These are phyloP conservation scores for Esperia sulphurella DNA, from an alignment of 2,888 invertebrate genomes.

Conservation along the genomic window DNA sequence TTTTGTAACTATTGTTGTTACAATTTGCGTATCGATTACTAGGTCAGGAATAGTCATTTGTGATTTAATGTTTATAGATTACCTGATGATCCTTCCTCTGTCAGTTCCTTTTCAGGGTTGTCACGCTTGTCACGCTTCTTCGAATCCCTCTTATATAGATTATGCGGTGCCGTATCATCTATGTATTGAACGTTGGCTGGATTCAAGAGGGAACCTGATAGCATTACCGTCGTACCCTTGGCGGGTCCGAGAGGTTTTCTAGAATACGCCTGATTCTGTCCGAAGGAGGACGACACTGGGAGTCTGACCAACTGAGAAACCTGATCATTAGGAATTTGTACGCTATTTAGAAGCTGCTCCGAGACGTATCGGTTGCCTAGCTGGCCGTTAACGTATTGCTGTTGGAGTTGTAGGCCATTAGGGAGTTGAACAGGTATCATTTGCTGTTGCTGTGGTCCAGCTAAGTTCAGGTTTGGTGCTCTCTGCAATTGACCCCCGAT, in stretches of 20 bases:
- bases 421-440: conserved; percentile 65
- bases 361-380: conserved; percentile 78
- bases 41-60: background rate
- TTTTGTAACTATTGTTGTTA: too few species aligned
- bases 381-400: conserved; percentile 83
- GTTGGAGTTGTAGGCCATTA: conserved; percentile 73
- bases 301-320: conserved; percentile 31
- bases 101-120: conserved; percentile 66
- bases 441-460: conserved; percentile 56
- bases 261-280: conserved; percentile 29
- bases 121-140: conserved; percentile 69
- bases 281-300: conserved; percentile 29
- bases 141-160: conserved; percentile 72
- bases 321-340: conserved; percentile 36
- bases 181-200: conserved; percentile 82
- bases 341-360: conserved; percentile 73
- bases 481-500: conserved; percentile 83
- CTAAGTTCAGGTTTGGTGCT: conserved; percentile 74
- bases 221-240: conserved; percentile 51
- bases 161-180: conserved; percentile 73
- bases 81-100: conserved; percentile 41
- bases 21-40: too few species aligned
- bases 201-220: conserved; percentile 70
- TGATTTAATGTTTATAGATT: conserved; percentile 8
- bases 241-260: conserved; percentile 17